Percentiles rank a stretch among this genome's conserved stretches.
Conservation (phyloP, 2,888 invertebrate species). For the Leucophenga maculata region DNA sequence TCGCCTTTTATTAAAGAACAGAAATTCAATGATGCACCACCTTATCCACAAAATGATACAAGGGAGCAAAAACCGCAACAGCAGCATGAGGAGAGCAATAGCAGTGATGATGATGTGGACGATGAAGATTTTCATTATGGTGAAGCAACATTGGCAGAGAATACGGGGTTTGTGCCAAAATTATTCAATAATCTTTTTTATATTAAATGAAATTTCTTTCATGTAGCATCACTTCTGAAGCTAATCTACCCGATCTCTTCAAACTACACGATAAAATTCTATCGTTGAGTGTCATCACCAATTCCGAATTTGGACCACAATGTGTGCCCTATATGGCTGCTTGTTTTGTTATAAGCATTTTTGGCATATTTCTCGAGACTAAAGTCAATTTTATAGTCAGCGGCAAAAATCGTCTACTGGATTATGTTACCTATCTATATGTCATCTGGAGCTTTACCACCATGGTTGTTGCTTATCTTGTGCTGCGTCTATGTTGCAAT, state of each 20-base stretch:
- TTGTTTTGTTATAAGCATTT: conserved; percentile 69
- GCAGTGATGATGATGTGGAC: conserved; percentile 44
- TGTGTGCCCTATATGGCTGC: conserved; percentile 70
- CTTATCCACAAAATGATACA: background rate
- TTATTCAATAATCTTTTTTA: background rate
- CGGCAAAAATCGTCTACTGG: conserved; percentile 60
- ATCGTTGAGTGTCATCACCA: conserved; percentile 64
- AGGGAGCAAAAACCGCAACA: conserved; percentile 28
- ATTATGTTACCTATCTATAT: conserved; percentile 66
- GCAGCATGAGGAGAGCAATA: conserved; percentile 37
- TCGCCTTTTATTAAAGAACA: conserved; percentile 42
- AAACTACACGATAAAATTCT: conserved; percentile 69
- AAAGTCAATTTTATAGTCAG: conserved; percentile 69
- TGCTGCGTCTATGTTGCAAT: conserved; percentile 67
- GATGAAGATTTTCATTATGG: conserved; percentile 57
- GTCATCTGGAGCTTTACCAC: conserved; percentile 67
- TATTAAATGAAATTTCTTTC: background rate
- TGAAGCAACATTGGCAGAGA: conserved; percentile 46
- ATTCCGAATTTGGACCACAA: conserved; percentile 67
- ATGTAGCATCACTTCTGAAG: conserved; percentile 62
- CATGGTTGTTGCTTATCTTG: conserved; percentile 66
- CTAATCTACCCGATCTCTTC: conserved; percentile 68
- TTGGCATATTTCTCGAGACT: conserved; percentile 69
- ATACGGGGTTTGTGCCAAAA: conserved; percentile 43
- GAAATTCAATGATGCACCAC: conserved; percentile 42